A percentile compares a stretch with the other conserved stretches of the same genome.
phyloP scores from a whole-genome alignment of 1,140 invertebrate genomes.

The Trigoniulus corallinus region DNA sequence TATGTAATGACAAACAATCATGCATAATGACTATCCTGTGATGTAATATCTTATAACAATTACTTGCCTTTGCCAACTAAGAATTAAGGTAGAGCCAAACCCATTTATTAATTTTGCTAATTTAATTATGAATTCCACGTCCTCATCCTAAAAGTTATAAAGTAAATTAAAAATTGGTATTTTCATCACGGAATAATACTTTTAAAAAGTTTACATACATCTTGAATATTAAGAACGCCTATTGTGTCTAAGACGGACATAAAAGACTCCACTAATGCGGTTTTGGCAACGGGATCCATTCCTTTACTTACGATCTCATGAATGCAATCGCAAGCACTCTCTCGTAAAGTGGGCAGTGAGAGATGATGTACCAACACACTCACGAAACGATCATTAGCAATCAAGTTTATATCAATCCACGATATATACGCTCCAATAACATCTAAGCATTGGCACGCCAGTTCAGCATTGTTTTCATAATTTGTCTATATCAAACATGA shows the following conservation, averaged over 20 bases:
- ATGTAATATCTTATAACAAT: not conserved
- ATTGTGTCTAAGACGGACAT: slow-evolving; percentile 27
- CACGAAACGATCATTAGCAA: slow-evolving; percentile 39
- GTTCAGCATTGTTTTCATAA: slow-evolving; percentile 26
- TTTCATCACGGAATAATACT: slow-evolving; percentile 5
- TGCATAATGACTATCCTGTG: slow-evolving; percentile 8
- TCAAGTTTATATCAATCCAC: slow-evolving; percentile 41
- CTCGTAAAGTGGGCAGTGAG: slow-evolving; percentile 23
- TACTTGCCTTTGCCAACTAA: slow-evolving; percentile 29
- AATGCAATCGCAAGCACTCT: slow-evolving; percentile 37
- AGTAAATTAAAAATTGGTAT: slow-evolving; percentile 14
- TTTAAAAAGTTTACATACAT: slow-evolving; percentile 16
- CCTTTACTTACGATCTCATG: slow-evolving; percentile 37
- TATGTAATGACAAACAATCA: slow-evolving; percentile 10
- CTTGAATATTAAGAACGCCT: slow-evolving; percentile 24
- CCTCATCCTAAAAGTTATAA: slow-evolving; percentile 22
- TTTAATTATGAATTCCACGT: slow-evolving; percentile 34
- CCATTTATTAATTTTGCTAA: slow-evolving; percentile 34
- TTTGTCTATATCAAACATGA: slow-evolving; percentile 24
- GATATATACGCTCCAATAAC: slow-evolving; percentile 38
- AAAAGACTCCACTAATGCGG: slow-evolving; percentile 37
- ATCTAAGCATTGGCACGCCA: slow-evolving; percentile 32
- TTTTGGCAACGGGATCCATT: slow-evolving; percentile 39
- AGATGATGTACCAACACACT: slow-evolving; percentile 31
- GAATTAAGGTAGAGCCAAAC: slow-evolving; percentile 31